Evolutionary conservation across 2,888 invertebrate genomes (phyloP).

Genomic region (Drosophila robusta): DNA sequence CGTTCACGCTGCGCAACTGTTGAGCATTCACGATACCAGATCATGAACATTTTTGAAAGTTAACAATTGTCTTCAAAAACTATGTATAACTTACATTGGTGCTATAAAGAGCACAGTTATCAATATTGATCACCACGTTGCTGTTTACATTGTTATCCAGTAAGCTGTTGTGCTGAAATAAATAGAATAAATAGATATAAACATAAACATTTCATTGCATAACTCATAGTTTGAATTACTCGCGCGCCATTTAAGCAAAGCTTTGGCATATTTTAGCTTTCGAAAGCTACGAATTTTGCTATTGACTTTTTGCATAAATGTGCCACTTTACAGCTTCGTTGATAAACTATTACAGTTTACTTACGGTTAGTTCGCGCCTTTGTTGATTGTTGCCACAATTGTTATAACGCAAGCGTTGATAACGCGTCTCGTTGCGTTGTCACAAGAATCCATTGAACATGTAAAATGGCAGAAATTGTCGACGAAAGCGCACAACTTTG

Average conservation of each 20-base stretch:
- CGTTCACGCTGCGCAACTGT: conserved; percentile 35
- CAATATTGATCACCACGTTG: conserved; percentile 73
- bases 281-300: conserved; percentile 27
- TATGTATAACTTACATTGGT: conserved; percentile 50
- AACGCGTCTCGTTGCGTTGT: conserved; percentile 70
- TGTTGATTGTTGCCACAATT: conserved; percentile 48
- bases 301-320: conserved; percentile 34
- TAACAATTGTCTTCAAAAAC: neutral
- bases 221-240: conserved; percentile 1
- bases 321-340: neutral
- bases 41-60: conserved; percentile 1
- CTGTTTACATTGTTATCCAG: conserved; percentile 67
- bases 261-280: conserved; percentile 1
- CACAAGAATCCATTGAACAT: conserved; percentile 76
- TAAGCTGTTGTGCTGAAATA: conserved; percentile 58
- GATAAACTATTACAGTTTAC: conserved; percentile 19
- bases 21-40: conserved; percentile 48
- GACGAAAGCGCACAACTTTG: conserved; percentile 63
- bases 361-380: conserved; percentile 59
- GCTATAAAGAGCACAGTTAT: conserved; percentile 64
- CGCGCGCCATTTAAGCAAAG: conserved; percentile 24
- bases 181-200: neutral
- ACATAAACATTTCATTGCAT: neutral
- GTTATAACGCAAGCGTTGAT: conserved; percentile 72
- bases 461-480: conserved; percentile 74